A percentile compares a stretch with the other conserved stretches of the same genome.
These are phyloP conservation scores for Neotoxoptera formosana DNA, from an alignment of 1,140 invertebrate genomes.

Conservation along the genomic window DNA sequence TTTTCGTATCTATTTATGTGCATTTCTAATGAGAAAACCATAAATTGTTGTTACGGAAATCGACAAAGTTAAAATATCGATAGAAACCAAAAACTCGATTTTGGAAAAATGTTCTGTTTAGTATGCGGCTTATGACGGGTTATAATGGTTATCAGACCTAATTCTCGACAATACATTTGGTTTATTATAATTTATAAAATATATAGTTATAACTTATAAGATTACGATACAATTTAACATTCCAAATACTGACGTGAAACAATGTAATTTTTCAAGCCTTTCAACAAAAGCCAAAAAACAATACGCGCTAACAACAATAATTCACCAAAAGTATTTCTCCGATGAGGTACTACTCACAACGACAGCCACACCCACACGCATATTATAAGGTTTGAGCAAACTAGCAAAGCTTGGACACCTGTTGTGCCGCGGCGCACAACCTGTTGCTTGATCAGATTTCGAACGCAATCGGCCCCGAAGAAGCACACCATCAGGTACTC, in stretches of 20 bases:
- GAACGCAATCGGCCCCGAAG: not conserved
- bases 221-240: not conserved
- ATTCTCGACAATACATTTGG: no score
- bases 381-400: not conserved
- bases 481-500: not conserved
- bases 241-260: not conserved
- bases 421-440: not conserved
- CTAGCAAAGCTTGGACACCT: not conserved
- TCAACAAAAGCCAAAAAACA: not conserved
- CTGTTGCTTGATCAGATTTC: not conserved
- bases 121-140: no score
- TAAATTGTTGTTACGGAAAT: no score
- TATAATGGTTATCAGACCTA: not conserved
- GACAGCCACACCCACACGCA: not conserved
- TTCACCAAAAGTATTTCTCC: not conserved
- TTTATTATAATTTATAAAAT: not conserved
- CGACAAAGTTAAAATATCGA: no score
- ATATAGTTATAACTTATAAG: not conserved
- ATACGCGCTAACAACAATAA: not conserved
- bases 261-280: not conserved
- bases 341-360: not conserved
- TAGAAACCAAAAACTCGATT: no score
- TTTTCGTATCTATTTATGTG: no score
- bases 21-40: no score
- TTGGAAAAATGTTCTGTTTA: no score